Conservation (phyloP, 1,140 invertebrate genomes). For the Caligus rogercresseyi region DNA sequence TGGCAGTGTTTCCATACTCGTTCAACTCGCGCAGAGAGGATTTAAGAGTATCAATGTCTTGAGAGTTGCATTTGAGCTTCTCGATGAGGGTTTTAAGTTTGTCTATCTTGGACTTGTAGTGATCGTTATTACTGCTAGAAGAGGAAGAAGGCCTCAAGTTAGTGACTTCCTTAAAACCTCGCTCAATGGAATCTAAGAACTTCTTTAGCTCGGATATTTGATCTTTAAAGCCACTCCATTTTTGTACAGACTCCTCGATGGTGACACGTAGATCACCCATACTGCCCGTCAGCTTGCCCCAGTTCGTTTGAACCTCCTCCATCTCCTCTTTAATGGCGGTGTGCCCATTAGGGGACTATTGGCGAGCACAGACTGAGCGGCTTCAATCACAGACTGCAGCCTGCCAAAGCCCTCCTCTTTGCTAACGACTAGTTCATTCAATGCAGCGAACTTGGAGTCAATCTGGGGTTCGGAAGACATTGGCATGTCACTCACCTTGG, state of each 20-base stretch:
- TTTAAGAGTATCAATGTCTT: constrained; percentile 74
- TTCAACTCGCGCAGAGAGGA: constrained; percentile 70
- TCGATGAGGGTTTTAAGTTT: constrained; percentile 65
- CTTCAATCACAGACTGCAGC: constrained; percentile 63
- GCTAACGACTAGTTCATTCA: constrained; percentile 62
- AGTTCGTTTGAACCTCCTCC: constrained; percentile 65
- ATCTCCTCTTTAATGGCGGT: constrained; percentile 63
- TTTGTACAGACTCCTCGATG: constrained; percentile 70
- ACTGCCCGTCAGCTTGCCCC: constrained; percentile 63
- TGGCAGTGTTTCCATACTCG: constrained; percentile 57
- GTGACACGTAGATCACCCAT: constrained; percentile 59
- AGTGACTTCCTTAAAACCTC: constrained; percentile 44
- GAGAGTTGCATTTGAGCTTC: constrained; percentile 71
- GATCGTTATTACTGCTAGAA: constrained; percentile 54
- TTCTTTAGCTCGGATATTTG: constrained; percentile 68
- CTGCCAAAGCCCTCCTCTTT: constrained; percentile 81
- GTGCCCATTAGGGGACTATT: constrained; percentile 74
- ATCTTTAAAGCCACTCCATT: constrained; percentile 70
- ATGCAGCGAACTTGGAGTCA: constrained; percentile 59
- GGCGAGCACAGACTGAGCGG: constrained; percentile 73
- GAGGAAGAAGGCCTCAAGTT: constrained; percentile 33
- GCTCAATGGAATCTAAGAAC: constrained; percentile 55
- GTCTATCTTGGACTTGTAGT: constrained; percentile 66
- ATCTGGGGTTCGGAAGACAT: constrained; percentile 62
- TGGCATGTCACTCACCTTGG: constrained; percentile 60